Base-by-base conservation (phyloP, 2,888 invertebrate genomes). In the Rotaria sp. region DNA sequence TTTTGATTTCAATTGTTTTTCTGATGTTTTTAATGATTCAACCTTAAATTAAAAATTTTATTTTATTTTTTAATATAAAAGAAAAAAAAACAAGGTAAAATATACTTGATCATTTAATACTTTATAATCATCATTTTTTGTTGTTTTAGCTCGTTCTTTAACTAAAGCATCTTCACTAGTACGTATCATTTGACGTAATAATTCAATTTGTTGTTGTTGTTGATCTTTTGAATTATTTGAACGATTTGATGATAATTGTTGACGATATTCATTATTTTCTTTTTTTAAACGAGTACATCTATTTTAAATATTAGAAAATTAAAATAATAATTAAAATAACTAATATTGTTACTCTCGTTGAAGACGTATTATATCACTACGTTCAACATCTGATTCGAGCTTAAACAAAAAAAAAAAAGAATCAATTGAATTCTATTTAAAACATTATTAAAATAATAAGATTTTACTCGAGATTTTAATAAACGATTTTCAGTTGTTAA, bases 331-430 rank as follows among this genome's bases (percentile, higher is more conserved):
- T 45, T 11, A 13, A 13, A 50, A 18, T 50, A 18, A 50, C 13
- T n/a, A n/a, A n/a, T 67, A 8, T 15, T 18, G 4, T 67, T 67
- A 67, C 67, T 67, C 67, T 67, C 67, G 30, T 18, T 67, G 67
- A 15, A 67, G 7, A 18, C 67, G 67, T 67, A 67, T 67, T 21
- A 67, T 67, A 67, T 67, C 67, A 67, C 67, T 67, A 35, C 67
- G 67, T 67, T 67, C 67, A 67, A 67, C 67, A 67, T 67, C 67
- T 21, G 67, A 67, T 67, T 67, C 67, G 38, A 67, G 67, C 67
- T 67, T 21, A 35, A 21, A n/a, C n/a, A 59, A 67, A 10, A 15
- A n/a, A 30, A 35, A 35, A 35, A 7, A 8, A 52, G 24, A 7
- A 3, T 24, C 2, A 3, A 52, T 50, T 15, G 3, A 50, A 13